Percentiles rank a stretch among this genome's conserved stretches.
phyloP scores from a whole-genome alignment of 1,140 invertebrate genomes.

The Drosophila teissieri region DNA sequence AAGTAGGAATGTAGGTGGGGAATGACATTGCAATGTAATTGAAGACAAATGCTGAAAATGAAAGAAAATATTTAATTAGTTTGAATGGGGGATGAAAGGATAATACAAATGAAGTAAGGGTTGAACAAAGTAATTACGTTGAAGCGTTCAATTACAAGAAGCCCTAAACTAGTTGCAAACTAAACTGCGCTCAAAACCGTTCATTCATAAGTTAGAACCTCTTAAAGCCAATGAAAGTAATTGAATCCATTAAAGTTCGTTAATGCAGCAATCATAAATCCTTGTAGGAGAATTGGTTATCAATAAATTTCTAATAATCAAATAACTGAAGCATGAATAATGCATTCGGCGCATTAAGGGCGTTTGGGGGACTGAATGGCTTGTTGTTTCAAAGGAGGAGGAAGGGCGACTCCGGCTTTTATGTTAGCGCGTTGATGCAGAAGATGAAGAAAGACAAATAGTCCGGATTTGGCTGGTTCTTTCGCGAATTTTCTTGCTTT shows the following conservation, averaged over 20 bases:
- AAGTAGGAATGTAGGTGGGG: neutral
- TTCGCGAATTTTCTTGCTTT: neutral
- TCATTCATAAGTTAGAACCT: neutral
- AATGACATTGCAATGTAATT: neutral
- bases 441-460: conserved; percentile 30
- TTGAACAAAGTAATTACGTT: neutral
- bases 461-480: neutral
- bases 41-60: conserved; percentile 13
- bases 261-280: conserved; percentile 28
- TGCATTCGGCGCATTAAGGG: conserved; percentile 19
- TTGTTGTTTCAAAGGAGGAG: neutral
- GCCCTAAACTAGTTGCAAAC: neutral
- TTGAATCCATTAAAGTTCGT: conserved; percentile 11
- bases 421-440: conserved; percentile 59
- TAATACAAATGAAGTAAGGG: conserved; percentile 1
- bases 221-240: conserved; percentile 7
- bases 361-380: neutral
- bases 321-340: conserved; percentile 67
- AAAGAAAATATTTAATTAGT: conserved; percentile 57
- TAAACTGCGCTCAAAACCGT: neutral
- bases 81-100: conserved; percentile 3
- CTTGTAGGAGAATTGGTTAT: conserved; percentile 47
- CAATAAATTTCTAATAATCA: conserved; percentile 70
- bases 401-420: conserved; percentile 34
- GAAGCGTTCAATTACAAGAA: conserved; percentile 18